These are phyloP conservation scores for Chelon labrosus DNA, from an alignment of 2,797 vertebrate species.

Conservation along the genomic window DNA sequence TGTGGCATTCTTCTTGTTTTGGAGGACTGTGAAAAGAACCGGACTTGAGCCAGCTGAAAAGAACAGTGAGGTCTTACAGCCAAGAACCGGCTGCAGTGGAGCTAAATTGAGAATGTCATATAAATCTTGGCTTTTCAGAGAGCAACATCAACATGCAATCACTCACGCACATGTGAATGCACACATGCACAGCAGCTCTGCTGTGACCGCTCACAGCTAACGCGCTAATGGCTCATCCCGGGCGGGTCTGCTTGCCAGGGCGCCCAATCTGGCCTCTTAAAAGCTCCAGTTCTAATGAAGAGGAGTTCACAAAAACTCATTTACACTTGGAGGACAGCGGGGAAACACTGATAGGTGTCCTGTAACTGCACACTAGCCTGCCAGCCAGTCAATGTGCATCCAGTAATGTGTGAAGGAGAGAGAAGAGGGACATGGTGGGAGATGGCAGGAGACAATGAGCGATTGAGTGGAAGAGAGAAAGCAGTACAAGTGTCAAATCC, in stretches of 20 bases:
- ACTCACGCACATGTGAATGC: conserved; percentile 28
- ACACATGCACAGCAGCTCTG: conserved; percentile 40
- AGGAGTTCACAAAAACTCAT: conserved; percentile 44
- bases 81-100: conserved; percentile 64
- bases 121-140: conserved; percentile 76
- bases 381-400: conserved; percentile 31
- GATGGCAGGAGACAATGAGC: conserved; percentile 3
- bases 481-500: conserved; percentile 40
- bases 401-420: conserved; percentile 41
- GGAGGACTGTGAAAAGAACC: conserved; percentile 68
- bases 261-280: conserved; percentile 19
- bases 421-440: conserved; percentile 8
- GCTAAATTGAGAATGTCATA: conserved; percentile 71
- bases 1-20: conserved; percentile 71
- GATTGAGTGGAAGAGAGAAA: conserved; percentile 18
- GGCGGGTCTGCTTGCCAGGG: conserved; percentile 13
- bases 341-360: conserved; percentile 43
- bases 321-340: conserved; percentile 16
- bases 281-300: conserved; percentile 44
- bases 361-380: conserved; percentile 43
- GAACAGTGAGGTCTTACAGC: conserved; percentile 70
- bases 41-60: conserved; percentile 65
- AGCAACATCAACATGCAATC: conserved; percentile 38
- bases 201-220: conserved; percentile 53
- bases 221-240: conserved; percentile 41